Conservation (phyloP, 23 tunicate genomes). For the Phallusia fumigata region DNA sequence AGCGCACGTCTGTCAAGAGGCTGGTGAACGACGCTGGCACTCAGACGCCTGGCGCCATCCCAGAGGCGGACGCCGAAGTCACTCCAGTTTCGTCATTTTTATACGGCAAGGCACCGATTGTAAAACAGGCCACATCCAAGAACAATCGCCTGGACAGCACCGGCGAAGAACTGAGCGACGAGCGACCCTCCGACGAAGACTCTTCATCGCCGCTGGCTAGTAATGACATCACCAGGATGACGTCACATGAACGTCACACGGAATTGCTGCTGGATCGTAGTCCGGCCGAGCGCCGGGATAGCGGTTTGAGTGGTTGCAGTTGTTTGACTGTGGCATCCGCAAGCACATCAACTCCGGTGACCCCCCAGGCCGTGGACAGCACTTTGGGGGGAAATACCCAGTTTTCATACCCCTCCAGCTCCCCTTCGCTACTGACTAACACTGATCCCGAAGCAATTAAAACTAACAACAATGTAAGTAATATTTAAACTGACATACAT, state of each 20-base stretch:
- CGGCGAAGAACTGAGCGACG: slow-evolving; percentile 51
- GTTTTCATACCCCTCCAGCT: slow-evolving; percentile 18
- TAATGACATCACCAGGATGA: background rate
- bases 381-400: background rate
- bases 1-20: slow-evolving; percentile 28
- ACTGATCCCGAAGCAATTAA: background rate
- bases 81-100: slow-evolving; percentile 34
- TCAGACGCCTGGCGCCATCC: slow-evolving; percentile 29
- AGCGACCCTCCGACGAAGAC: background rate
- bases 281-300: slow-evolving; percentile 52
- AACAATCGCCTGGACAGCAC: slow-evolving; percentile 33
- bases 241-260: background rate
- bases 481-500: background rate
- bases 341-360: slow-evolving; percentile 53
- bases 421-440: background rate
- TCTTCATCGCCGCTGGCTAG: background rate
- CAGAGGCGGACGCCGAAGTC: background rate
- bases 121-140: background rate
- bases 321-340: slow-evolving; percentile 13
- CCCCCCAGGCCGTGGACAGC: slow-evolving; percentile 32
- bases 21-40: slow-evolving; percentile 24
- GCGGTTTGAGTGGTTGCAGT: slow-evolving; percentile 72
- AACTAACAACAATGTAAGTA: slow-evolving; percentile 1
- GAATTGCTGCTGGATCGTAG: background rate
- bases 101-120: slow-evolving; percentile 30